Evolutionary conservation across 2,113 vertebrate genomes (phyloP).

Genomic region (Eubucco bourcierii): DNA sequence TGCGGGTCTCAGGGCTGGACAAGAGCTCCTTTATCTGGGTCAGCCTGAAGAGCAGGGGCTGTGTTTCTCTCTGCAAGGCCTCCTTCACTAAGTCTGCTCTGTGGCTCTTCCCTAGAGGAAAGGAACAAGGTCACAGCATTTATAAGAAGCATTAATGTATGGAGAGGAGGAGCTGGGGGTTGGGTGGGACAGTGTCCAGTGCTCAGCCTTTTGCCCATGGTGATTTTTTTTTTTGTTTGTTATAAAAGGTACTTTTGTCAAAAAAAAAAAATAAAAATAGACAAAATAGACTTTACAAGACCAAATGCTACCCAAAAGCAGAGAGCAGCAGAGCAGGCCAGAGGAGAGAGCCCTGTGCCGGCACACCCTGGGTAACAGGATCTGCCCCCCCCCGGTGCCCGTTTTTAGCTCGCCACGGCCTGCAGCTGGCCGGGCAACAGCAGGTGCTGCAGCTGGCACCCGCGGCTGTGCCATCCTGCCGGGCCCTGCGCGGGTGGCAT

Average conservation of each 20-base stretch:
- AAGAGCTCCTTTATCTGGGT: constrained; percentile 81
- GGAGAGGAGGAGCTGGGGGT: constrained; percentile 19
- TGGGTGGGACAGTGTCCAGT: background rate
- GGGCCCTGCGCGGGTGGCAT: constrained; percentile 5
- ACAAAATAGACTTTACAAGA: constrained; percentile 68
- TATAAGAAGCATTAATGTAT: constrained; percentile 26
- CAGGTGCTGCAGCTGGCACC: constrained; percentile 23
- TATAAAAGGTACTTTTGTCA: constrained; percentile 73
- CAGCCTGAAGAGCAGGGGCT: constrained; percentile 73
- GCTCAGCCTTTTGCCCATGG: constrained; percentile 17
- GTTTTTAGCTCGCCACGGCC: constrained; percentile 58
- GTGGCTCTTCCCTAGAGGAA: constrained; percentile 77
- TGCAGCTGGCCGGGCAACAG: constrained; percentile 56
- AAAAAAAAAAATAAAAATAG: constrained; percentile 35
- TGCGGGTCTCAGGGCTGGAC: constrained; percentile 74
- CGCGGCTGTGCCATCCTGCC: constrained; percentile 24
- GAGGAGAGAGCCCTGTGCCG: constrained; percentile 39
- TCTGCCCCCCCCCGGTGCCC: background rate
- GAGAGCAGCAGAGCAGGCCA: constrained; percentile 26
- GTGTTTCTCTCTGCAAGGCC: constrained; percentile 77
- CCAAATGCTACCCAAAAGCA: constrained; percentile 67
- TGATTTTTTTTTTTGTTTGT: background rate
- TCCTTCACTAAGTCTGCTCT: constrained; percentile 73
- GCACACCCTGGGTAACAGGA: constrained; percentile 57
- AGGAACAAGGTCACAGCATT: constrained; percentile 73